Evolutionary conservation across 2,888 invertebrate species (phyloP).

Genomic region (Ophioninae sp.): DNA sequence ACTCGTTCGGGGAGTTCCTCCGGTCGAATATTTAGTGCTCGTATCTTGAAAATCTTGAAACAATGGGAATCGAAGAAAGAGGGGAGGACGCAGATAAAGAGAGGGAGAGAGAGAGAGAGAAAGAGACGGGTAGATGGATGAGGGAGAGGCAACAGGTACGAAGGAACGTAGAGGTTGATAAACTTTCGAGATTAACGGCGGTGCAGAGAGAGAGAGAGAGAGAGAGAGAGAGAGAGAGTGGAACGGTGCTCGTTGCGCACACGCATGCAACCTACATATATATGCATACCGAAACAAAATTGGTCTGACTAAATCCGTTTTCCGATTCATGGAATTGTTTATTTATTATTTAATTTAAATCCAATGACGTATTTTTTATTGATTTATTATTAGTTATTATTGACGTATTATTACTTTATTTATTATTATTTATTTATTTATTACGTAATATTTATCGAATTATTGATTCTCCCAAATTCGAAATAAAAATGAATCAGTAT

Average conservation of each 20-base stretch:
- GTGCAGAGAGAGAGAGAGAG: slow-evolving; percentile 12
- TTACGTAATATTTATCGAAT: too few relatives aligned
- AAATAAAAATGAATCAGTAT: neutral
- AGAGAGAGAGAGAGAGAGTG: slow-evolving; percentile 5
- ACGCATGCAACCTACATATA: too few relatives aligned
- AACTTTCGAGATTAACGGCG: slow-evolving; percentile 52
- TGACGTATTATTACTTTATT: too few relatives aligned
- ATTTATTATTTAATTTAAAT: too few relatives aligned
- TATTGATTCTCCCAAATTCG: neutral
- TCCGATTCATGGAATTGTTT: too few relatives aligned
- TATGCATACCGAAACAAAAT: too few relatives aligned
- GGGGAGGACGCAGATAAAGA: neutral
- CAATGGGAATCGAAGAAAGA: slow-evolving; percentile 4
- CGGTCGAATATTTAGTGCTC: neutral
- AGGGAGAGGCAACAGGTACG: slow-evolving; percentile 52
- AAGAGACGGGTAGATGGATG: neutral
- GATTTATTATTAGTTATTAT: too few relatives aligned
- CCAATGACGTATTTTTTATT: too few relatives aligned
- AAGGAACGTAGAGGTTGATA: slow-evolving; percentile 29
- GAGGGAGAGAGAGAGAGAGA: neutral
- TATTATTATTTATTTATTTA: too few relatives aligned
- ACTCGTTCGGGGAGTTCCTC: neutral
- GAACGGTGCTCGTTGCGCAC: slow-evolving; percentile 31
- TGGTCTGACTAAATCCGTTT: too few relatives aligned
- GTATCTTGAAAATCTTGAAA: neutral